phyloP scores from a whole-genome alignment of 2,888 invertebrate species.

The Cenopis cana region DNA sequence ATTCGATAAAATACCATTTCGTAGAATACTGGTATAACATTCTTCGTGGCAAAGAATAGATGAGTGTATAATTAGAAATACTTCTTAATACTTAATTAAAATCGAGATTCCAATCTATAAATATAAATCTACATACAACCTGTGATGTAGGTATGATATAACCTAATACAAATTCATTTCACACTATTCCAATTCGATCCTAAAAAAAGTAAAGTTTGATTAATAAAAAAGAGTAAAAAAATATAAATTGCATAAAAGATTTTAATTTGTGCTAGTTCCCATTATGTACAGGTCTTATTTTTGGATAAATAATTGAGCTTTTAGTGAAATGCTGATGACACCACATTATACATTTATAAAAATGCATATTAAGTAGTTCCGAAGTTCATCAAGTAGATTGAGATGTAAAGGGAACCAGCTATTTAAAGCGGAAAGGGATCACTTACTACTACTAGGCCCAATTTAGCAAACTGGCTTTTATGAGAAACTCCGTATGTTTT shows the following conservation, averaged over 20 bases:
- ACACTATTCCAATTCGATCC: conserved; percentile 2
- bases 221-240: neutral
- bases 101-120: conserved; percentile 34
- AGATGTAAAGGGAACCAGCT: neutral
- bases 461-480: neutral
- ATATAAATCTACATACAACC: conserved; percentile 40
- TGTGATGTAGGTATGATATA: conserved; percentile 43
- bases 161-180: conserved; percentile 35
- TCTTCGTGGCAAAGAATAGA: conserved; percentile 15
- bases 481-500: neutral
- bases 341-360: neutral
- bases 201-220: conserved; percentile 10
- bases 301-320: neutral
- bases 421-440: conserved; percentile 45
- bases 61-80: conserved; percentile 9
- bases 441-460: conserved; percentile 12
- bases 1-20: conserved; percentile 25
- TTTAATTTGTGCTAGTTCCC: neutral
- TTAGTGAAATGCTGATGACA: neutral
- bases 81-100: conserved; percentile 16
- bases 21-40: conserved; percentile 29
- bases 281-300: neutral
- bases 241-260: conserved; percentile 7
- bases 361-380: neutral
- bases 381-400: neutral